Conservation (phyloP, 2,888 invertebrate species). For the Cryptophagus acutangulus region DNA sequence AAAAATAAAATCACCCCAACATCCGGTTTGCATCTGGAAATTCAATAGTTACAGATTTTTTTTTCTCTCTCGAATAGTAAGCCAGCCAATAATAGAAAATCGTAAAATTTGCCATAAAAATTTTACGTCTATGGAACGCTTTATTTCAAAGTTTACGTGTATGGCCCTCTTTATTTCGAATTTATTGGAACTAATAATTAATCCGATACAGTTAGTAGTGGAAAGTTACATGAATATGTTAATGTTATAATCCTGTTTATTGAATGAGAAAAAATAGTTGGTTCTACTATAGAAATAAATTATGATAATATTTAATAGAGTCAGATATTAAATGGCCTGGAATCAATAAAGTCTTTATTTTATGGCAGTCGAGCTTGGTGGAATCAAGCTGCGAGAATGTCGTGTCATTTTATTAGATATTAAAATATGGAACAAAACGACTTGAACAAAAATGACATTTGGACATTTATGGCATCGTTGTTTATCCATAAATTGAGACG, state of each 20-base stretch:
- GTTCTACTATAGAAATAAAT: slow-evolving; percentile 1
- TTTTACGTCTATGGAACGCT: too few relatives aligned
- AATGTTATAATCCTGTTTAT: slow-evolving; percentile 1
- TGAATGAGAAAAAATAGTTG: neutral
- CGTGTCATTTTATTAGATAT: slow-evolving; percentile 44
- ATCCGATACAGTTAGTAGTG: too few relatives aligned
- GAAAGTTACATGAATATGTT: neutral
- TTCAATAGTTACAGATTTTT: too few relatives aligned
- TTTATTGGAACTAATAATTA: too few relatives aligned
- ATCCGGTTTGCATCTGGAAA: slow-evolving; percentile 28
- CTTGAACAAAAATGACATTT: slow-evolving; percentile 40
- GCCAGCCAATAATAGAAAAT: too few relatives aligned
- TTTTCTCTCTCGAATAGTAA: too few relatives aligned
- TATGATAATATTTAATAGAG: slow-evolving; percentile 29
- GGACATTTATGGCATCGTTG: slow-evolving; percentile 37
- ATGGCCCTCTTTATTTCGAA: too few relatives aligned
- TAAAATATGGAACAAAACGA: slow-evolving; percentile 42
- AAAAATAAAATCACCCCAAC: slow-evolving; percentile 23
- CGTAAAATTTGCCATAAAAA: too few relatives aligned
- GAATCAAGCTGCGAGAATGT: slow-evolving; percentile 13
- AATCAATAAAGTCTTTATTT: slow-evolving; percentile 31
- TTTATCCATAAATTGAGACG: slow-evolving; percentile 21
- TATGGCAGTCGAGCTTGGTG: slow-evolving; percentile 11
- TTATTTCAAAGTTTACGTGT: too few relatives aligned
- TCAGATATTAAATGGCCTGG: slow-evolving; percentile 27